Evolutionary conservation across 2,113 vertebrate genomes (phyloP).

Genomic region (Marmota flaviventris): DNA sequence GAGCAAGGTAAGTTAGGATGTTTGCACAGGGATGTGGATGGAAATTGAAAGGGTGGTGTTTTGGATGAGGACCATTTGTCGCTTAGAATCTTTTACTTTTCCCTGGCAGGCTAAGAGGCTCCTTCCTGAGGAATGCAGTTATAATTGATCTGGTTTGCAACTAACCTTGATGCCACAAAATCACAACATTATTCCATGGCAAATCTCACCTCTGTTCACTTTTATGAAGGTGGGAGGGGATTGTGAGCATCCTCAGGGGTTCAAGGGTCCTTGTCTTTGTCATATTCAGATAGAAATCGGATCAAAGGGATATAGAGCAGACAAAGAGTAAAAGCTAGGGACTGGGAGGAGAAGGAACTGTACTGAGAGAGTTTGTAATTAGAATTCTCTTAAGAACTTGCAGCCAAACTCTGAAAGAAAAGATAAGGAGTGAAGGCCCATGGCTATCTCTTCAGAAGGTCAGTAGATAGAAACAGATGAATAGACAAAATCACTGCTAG

Average conservation of each 20-base stretch:
- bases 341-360: accelerated
- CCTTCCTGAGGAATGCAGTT: background rate
- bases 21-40: no score
- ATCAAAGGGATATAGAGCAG: background rate
- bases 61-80: background rate
- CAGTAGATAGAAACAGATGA: background rate
- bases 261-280: no score
- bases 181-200: background rate
- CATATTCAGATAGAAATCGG: background rate
- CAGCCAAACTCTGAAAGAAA: background rate
- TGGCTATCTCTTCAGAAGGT: background rate
- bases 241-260: no score
- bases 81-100: background rate
- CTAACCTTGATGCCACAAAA: background rate
- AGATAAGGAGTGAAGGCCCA: no score
- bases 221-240: background rate
- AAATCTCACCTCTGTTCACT: background rate
- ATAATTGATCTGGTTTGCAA: background rate
- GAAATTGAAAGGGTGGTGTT: background rate
- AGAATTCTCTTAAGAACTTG: background rate
- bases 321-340: background rate
- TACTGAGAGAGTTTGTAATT: background rate
- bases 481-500: background rate
- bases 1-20: accelerated
- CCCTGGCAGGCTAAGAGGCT: background rate